Percentiles rank a stretch among this genome's conserved stretches.
Evolutionary conservation across 2,888 invertebrate genomes (phyloP).

Genomic region (Peribatodes rhomboidaria): DNA sequence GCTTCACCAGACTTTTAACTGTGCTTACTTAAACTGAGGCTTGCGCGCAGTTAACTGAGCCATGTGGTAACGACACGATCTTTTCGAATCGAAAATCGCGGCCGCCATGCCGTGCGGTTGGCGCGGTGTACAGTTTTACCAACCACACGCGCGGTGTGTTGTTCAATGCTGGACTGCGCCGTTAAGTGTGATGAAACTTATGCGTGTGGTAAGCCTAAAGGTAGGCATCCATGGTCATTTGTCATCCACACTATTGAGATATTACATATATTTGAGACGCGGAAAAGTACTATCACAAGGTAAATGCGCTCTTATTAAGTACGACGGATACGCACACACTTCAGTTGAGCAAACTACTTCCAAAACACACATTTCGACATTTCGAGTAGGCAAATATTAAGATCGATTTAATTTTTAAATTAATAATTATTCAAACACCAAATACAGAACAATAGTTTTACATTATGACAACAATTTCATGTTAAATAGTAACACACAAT

Average conservation of each 20-base stretch:
- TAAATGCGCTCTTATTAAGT: conserved; percentile 7
- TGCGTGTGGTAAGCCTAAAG: too few species aligned
- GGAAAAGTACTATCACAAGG: not conserved
- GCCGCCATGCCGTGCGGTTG: too few species aligned
- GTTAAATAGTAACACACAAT: conserved; percentile 68
- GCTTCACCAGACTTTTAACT: too few species aligned
- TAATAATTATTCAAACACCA: conserved; percentile 49
- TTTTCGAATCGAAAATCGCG: too few species aligned
- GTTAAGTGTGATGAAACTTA: too few species aligned
- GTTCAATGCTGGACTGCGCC: too few species aligned
- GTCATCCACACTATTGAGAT: not conserved
- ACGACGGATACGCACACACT: not conserved
- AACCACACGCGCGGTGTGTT: too few species aligned
- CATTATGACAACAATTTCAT: conserved; percentile 63
- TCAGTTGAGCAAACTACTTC: conserved; percentile 20
- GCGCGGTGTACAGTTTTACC: too few species aligned
- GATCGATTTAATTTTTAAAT: conserved; percentile 30
- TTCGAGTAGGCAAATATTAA: conserved; percentile 12
- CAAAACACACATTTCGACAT: conserved; percentile 3
- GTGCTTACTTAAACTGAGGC: too few species aligned
- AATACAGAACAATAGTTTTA: conserved; percentile 53
- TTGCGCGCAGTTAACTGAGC: too few species aligned
- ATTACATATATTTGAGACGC: not conserved
- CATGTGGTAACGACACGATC: too few species aligned
- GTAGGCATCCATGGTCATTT: too few species aligned